Evolutionary conservation across 2,888 invertebrate genomes (phyloP), one percentile per base, ranked within the genome.

Genomic region (Myopa testacea): DNA sequence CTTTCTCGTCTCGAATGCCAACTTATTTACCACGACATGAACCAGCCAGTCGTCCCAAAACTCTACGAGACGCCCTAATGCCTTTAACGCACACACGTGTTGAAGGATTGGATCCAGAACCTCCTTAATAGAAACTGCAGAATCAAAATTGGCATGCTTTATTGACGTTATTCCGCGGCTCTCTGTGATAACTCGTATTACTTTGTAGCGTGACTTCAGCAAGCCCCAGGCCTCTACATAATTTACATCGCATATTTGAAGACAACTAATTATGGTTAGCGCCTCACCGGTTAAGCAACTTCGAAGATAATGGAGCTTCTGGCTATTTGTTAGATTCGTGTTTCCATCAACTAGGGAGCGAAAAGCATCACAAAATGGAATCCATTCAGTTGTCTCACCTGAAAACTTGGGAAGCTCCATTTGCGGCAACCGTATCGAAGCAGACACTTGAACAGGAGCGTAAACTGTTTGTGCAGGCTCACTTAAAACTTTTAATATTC

Each of bases 181-280:
- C 26, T 26, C 26, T 26, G 2, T 26, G 26, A 26, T 26, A 26
- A 26, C 26, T 26, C 26, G 26, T 26, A 26, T 26, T 26, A 26
- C 26, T 26, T 26, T 26, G 26, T 26, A 26, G 26, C 26, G 62
- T 62, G 62, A 62, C 10, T 62, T 62, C 19, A 62, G 62, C 62
- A 62, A 62, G 10, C 26, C 19, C 62, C 26, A 62, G 10, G 62
- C 62, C 26, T 62, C 62, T 62, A 26, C 62, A 26, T 62, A 62
- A 62, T 62, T 62, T 62, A 26, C 62, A 62, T 62, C 62, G 8
- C 62, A 26, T 16, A 62, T 62, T 62, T 26, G n/a, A 19, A 62
- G 26, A 19, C 26, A 26, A 26, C 19, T 62, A 26, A 62, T 62
- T 26, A 19, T 26, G 19, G n/a, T n/a, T 26, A 26, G 26, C 10